Evolutionary conservation across 2,113 vertebrate genomes (phyloP).

Genomic region (Rhagologus leucostigma): DNA sequence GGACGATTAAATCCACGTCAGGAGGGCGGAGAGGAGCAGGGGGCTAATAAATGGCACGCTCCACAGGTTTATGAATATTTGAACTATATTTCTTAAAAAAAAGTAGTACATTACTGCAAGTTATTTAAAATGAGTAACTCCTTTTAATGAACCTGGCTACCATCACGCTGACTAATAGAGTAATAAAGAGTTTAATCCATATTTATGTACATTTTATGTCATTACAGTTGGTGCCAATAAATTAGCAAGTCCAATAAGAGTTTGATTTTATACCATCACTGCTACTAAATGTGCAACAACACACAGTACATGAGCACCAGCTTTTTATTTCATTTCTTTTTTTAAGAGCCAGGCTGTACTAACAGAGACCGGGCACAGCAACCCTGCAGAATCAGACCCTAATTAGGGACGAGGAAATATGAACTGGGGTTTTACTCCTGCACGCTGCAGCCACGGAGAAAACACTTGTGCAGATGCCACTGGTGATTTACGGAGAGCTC

Average conservation of each 20-base stretch:
- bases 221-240: background rate
- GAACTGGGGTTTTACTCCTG: background rate
- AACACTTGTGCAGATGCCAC: background rate
- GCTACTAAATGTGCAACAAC: background rate
- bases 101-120: background rate
- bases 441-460: background rate
- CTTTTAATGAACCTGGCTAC: constrained; percentile 11
- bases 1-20: background rate
- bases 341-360: background rate
- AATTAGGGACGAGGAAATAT: accelerated
- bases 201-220: constrained; percentile 19
- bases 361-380: background rate
- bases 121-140: background rate
- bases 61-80: background rate
- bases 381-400: background rate
- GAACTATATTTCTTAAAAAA: background rate
- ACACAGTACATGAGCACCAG: accelerated
- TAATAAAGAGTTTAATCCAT: constrained; percentile 17
- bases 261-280: background rate
- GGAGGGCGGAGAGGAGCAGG: background rate
- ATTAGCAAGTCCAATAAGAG: constrained; percentile 17
- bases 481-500: background rate
- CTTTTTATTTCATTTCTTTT: background rate
- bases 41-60: background rate
- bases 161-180: background rate